Base-by-base conservation (phyloP, 2,797 vertebrate species). In the Coccyzus lansbergi region DNA sequence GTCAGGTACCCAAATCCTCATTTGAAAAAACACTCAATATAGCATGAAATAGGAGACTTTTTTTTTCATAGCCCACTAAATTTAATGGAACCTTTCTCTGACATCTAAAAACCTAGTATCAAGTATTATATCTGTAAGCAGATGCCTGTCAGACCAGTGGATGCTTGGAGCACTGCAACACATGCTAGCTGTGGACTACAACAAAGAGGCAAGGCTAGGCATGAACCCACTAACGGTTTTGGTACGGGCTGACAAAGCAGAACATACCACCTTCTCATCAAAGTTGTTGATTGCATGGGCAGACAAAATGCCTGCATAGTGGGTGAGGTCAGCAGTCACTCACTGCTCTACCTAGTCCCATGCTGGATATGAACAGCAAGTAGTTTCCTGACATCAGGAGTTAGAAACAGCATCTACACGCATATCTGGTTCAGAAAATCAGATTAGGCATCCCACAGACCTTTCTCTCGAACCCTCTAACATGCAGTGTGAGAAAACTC, bases 341-440 rank as follows among this genome's bases (percentile, higher is more conserved):
- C 21, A 33, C 17, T 60, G 38, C 18, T 60, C 13, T 52, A 29
- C 19, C 26, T 56, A 29, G 3, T 33, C n/a, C 13, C 25, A 6
- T 0, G 0, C 5, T 21, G 42, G 6, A 8, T n/a, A 20, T 11
- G 34, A 42, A 58, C 11, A 52, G 36, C 12, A 46, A 88, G 16
- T 20, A 34, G 53, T 6, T 86, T 40, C 25, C 24, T 31, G 42
- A 42, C 69, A 4, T 5, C n/a, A 77, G 48, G 33, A 8, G 4
- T 77, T 33, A 67, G 31, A 74, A 83, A 15, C 3, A 31, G 8
- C 4, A 6, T 40, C 67, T 46, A 18, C 34, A 3, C 14, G 48
- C 6, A 40, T 24, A 2, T 8, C 13, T 34, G 16, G 16, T 83
- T 83, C 3, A 12, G 62, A 71, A 86, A 56, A 70, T 49, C 22